Evolutionary conservation across 2,113 vertebrate species (phyloP).

Genomic region (Leuciscus idus): DNA sequence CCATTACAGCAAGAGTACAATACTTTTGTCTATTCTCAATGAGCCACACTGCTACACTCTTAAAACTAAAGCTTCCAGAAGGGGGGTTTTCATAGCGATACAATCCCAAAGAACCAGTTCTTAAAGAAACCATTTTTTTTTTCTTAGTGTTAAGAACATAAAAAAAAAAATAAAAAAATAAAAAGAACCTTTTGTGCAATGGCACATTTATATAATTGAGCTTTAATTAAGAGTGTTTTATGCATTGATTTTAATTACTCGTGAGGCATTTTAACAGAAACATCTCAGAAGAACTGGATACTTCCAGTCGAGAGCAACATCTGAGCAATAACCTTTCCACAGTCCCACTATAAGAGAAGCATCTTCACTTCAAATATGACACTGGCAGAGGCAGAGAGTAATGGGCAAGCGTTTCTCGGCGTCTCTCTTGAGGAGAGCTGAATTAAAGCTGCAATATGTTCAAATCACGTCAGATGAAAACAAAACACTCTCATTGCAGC

Average conservation of each 20-base stretch:
- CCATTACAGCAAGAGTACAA: neutral
- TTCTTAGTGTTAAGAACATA: too few relatives aligned
- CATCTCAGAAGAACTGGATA: neutral
- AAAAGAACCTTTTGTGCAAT: too few relatives aligned
- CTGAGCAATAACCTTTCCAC: neutral
- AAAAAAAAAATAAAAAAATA: too few relatives aligned
- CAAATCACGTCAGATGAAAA: slow-evolving; percentile 6
- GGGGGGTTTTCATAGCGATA: too few relatives aligned
- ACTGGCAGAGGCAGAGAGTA: slow-evolving; percentile 10
- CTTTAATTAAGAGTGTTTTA: too few relatives aligned
- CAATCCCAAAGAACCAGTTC: too few relatives aligned
- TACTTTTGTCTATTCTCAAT: neutral
- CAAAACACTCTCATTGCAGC: slow-evolving; percentile 20
- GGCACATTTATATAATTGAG: too few relatives aligned
- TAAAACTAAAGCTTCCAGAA: too few relatives aligned
- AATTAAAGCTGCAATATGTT: slow-evolving; percentile 46
- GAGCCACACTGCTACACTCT: neutral
- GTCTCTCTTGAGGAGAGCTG: slow-evolving; percentile 5
- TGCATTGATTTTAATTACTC: too few relatives aligned
- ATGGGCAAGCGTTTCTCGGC: neutral
- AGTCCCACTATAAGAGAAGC: neutral
- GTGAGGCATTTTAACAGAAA: neutral
- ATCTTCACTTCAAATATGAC: slow-evolving; percentile 11
- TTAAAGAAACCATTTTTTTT: too few relatives aligned
- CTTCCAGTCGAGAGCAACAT: neutral